Percentiles rank a stretch among this genome's conserved stretches.
phyloP scores from a whole-genome alignment of 1,140 invertebrate genomes.

The Stegodyphus dumicola region DNA sequence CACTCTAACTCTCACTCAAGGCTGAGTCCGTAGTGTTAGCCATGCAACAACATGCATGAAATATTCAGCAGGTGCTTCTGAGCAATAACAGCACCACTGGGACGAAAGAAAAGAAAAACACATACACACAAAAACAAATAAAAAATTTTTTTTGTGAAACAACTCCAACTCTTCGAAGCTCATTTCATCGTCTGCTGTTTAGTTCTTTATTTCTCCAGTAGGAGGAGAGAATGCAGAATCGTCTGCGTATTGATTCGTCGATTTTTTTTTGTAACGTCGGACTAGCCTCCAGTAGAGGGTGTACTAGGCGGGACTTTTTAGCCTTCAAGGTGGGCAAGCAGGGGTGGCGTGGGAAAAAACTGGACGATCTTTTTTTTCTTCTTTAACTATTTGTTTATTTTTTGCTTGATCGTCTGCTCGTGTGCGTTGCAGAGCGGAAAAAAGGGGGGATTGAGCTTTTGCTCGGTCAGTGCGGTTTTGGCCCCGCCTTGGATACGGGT shows the following conservation, averaged over 20 bases:
- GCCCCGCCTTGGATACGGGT: conserved; percentile 44
- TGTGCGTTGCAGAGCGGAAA: neutral
- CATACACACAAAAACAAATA: conserved; percentile 31
- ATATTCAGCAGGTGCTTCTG: conserved; percentile 36
- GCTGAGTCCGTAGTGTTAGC: neutral
- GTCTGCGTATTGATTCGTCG: conserved; percentile 56
- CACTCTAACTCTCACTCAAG: neutral
- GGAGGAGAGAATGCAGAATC: conserved; percentile 41
- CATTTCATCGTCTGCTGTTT: conserved; percentile 8
- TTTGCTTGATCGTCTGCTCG: conserved; percentile 45
- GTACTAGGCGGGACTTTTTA: conserved; percentile 39
- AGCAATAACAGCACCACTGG: conserved; percentile 31
- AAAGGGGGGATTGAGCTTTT: conserved; percentile 1
- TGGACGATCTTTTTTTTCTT: conserved; percentile 44
- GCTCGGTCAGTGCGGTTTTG: conserved; percentile 51
- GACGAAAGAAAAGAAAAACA: conserved; percentile 6
- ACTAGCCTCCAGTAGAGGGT: conserved; percentile 31
- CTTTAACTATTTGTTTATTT: conserved; percentile 21
- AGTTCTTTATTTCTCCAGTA: conserved; percentile 25
- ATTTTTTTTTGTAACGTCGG: neutral
- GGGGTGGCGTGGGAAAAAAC: conserved; percentile 54
- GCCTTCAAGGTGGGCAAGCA: neutral
- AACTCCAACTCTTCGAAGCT: neutral
- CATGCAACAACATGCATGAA: too few relatives aligned
- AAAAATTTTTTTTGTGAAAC: too few relatives aligned